Conservation (phyloP, 30 jellyfish, hydroid and myxozoan species). For the Aurelia sp. region DNA sequence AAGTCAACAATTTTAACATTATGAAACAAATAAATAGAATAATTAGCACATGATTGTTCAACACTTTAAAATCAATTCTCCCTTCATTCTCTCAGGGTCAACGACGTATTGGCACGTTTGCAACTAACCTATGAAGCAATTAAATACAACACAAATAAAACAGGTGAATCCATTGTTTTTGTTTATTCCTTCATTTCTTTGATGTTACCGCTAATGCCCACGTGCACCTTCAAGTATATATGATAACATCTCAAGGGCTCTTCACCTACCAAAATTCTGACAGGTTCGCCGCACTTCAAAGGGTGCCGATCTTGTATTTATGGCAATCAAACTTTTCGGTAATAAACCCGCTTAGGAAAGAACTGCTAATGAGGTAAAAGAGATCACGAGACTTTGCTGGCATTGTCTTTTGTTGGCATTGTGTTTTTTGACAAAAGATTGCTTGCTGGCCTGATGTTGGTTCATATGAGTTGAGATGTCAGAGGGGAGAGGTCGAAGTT, state of each 20-base stretch:
- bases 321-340: not conserved
- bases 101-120: not conserved
- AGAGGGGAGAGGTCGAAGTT: not conserved
- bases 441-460: too few species aligned
- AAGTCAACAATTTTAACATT: too few species aligned
- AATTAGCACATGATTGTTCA: not conserved
- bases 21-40: too few species aligned
- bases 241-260: slow-evolving; percentile 52
- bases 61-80: not conserved
- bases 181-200: slow-evolving; percentile 18
- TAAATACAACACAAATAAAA: slow-evolving; percentile 1
- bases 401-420: not conserved
- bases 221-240: not conserved
- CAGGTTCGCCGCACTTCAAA: slow-evolving; percentile 42
- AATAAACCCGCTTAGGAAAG: not conserved
- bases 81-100: too few species aligned
- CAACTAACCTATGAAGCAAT: slow-evolving; percentile 16
- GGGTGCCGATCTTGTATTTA: slow-evolving; percentile 44
- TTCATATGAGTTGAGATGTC: not conserved
- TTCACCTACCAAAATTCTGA: slow-evolving; percentile 29
- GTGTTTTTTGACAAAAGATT: not conserved
- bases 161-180: slow-evolving; percentile 33
- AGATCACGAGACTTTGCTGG: not conserved
- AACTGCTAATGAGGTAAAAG: slow-evolving; percentile 10
- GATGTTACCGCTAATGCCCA: slow-evolving; percentile 47